Conservation (phyloP, 2,797 vertebrate species). For the Chaunax sp. region DNA sequence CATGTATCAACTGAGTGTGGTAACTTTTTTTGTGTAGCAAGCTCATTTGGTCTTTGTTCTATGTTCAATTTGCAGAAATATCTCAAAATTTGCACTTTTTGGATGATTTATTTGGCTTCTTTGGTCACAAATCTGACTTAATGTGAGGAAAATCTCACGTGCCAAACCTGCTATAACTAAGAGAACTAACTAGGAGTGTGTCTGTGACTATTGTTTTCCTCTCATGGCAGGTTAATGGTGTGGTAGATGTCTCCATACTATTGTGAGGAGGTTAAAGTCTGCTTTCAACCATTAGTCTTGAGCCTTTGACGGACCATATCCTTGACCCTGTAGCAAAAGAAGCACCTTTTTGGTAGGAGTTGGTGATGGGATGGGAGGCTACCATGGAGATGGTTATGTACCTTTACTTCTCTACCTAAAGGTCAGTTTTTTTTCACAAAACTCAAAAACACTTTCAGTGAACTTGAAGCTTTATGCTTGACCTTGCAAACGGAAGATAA, state of each 20-base stretch:
- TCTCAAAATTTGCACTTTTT: neutral
- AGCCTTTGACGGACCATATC: neutral
- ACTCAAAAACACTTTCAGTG: too few species aligned
- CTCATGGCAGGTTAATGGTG: conserved; percentile 10
- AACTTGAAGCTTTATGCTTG: too few species aligned
- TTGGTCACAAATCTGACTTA: conserved; percentile 22
- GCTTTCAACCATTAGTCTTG: neutral
- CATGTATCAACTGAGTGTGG: conserved; percentile 16
- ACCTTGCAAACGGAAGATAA: too few species aligned
- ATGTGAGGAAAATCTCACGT: conserved; percentile 18
- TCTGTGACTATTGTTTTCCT: conserved; percentile 35
- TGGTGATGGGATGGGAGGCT: neutral
- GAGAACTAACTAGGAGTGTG: conserved; percentile 58
- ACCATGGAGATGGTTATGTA: too few species aligned
- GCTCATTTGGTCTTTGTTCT: conserved; percentile 25
- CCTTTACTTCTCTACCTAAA: neutral
- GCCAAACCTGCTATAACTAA: conserved; percentile 17
- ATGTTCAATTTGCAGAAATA: conserved; percentile 14
- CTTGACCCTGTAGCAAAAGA: neutral
- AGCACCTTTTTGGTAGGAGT: neutral
- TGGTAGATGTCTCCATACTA: conserved; percentile 9
- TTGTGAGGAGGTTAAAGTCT: too few species aligned
- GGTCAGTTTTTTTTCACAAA: neutral
- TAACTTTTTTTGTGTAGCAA: conserved; percentile 12
- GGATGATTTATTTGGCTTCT: too few species aligned